phyloP scores from a whole-genome alignment of 2,797 vertebrate species.

The Chrosomus eos region DNA sequence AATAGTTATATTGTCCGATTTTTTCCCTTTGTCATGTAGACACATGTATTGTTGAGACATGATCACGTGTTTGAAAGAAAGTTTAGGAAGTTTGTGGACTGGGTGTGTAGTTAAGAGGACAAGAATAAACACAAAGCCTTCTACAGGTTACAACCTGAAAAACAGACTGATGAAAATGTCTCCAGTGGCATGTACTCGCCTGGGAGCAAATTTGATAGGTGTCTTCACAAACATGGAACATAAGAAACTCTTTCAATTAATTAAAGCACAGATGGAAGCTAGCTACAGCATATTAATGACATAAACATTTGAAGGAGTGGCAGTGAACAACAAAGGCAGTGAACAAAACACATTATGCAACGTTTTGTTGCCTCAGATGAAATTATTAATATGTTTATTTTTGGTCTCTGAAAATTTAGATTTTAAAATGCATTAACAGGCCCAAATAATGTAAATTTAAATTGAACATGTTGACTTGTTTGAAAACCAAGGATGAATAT shows the following conservation, averaged over 20 bases:
- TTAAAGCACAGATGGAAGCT: conserved; percentile 62
- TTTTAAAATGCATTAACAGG: not conserved
- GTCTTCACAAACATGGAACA: conserved; percentile 14
- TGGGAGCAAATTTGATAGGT: conserved; percentile 11
- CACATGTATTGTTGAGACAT: not conserved
- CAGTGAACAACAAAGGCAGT: conserved; percentile 67
- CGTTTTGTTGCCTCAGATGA: conserved; percentile 10
- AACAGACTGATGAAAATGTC: conserved; percentile 22
- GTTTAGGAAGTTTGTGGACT: not conserved
- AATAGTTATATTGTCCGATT: not conserved
- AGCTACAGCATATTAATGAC: conserved; percentile 48
- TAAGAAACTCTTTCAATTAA: conserved; percentile 57
- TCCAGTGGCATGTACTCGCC: not conserved
- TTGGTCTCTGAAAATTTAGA: not conserved
- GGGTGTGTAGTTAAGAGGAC: not conserved
- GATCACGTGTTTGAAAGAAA: not conserved
- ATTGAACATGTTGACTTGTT: not conserved
- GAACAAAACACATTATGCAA: conserved; percentile 64
- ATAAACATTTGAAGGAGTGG: conserved; percentile 56
- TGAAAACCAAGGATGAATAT: not conserved
- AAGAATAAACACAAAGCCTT: not conserved
- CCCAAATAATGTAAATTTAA: not conserved
- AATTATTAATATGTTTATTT: not conserved
- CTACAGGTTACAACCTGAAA: conserved; percentile 26
- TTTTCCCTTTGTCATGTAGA: not conserved